A percentile compares a stretch with the other conserved stretches of the same genome.
phyloP scores from a whole-genome alignment of 2,797 vertebrate genomes.

The Atherinosoma microstoma region DNA sequence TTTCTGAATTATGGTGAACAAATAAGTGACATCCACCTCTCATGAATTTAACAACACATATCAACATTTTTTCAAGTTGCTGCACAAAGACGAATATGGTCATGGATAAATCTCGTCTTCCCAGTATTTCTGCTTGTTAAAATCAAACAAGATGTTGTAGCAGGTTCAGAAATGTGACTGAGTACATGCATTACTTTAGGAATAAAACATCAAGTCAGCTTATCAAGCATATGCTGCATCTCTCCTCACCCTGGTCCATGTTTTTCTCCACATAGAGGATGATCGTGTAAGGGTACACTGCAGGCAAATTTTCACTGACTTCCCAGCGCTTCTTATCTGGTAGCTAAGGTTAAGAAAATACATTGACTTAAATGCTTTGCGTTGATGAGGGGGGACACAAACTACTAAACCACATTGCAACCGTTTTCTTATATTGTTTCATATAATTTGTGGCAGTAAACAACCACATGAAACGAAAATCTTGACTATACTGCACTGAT shows the following conservation, averaged over 20 bases:
- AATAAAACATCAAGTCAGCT: neutral
- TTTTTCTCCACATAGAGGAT: conserved; percentile 84
- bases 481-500: neutral
- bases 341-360: conserved; percentile 37
- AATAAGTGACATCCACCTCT: neutral
- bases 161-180: neutral
- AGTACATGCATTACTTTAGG: neutral
- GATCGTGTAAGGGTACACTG: conserved; percentile 83
- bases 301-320: conserved; percentile 57
- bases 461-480: neutral
- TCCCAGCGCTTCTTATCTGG: conserved; percentile 88
- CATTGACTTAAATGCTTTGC: neutral
- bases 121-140: neutral
- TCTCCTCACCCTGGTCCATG: conserved; percentile 32
- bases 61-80: too few species aligned
- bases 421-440: too few species aligned
- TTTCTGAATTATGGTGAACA: neutral
- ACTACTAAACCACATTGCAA: too few species aligned
- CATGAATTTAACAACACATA: too few species aligned
- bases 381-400: neutral
- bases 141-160: neutral
- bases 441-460: too few species aligned
- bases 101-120: neutral
- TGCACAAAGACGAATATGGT: neutral
- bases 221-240: neutral